Conservation (phyloP, 2,888 invertebrate genomes). For the Hirudinaria manillensis region DNA sequence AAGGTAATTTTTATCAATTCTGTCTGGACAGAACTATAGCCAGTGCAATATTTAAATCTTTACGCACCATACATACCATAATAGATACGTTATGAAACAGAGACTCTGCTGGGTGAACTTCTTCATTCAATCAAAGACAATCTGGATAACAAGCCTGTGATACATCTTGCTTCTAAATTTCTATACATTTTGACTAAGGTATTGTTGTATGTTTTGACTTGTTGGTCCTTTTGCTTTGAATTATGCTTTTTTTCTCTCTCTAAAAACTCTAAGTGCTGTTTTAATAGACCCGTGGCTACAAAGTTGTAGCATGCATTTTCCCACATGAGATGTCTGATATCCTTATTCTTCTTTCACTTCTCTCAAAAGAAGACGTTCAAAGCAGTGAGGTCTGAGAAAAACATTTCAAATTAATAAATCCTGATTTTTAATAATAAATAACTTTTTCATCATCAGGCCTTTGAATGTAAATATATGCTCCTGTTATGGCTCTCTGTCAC, state of each 20-base stretch:
- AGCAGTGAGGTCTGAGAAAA: constrained; percentile 62
- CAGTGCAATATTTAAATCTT: neutral
- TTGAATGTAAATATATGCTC: constrained; percentile 74
- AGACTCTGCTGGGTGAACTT: constrained; percentile 67
- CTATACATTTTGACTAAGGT: constrained; percentile 53
- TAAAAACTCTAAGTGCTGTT: no score
- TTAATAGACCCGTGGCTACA: constrained; percentile 73
- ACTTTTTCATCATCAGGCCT: constrained; percentile 54
- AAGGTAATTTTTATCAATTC: no score
- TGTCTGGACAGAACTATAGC: no score
- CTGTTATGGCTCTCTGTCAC: constrained; percentile 76
- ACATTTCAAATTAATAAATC: neutral
- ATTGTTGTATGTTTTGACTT: constrained; percentile 38
- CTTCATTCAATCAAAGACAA: constrained; percentile 64
- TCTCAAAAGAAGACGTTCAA: constrained; percentile 71
- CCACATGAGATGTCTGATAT: constrained; percentile 90
- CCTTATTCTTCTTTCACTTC: constrained; percentile 72
- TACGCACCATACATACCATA: no score
- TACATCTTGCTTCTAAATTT: constrained; percentile 49
- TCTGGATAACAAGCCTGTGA: constrained; percentile 41
- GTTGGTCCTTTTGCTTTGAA: constrained; percentile 13
- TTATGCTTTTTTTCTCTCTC: no score
- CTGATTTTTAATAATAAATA: neutral
- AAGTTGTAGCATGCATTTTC: constrained; percentile 78
- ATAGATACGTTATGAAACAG: constrained; percentile 40